Conservation (phyloP, 2,797 vertebrate species). For the Xiphophorus birchmanni region DNA sequence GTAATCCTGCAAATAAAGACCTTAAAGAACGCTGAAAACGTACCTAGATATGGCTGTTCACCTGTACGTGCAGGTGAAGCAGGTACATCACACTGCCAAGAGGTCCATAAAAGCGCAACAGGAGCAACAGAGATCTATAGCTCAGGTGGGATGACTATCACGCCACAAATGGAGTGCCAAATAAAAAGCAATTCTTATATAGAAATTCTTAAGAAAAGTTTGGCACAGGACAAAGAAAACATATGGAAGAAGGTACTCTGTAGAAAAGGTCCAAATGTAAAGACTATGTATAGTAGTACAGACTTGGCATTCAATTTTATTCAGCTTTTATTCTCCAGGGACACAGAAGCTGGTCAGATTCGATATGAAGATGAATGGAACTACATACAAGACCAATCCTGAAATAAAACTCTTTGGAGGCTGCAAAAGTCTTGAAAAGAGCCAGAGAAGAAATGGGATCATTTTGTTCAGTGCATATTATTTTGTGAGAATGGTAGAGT, state of each 20-base stretch:
- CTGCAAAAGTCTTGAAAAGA: not conserved
- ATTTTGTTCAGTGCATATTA: not conserved
- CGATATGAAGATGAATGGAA: not conserved
- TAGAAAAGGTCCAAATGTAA: no score
- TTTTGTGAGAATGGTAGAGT: not conserved
- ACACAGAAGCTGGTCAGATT: constrained; percentile 1
- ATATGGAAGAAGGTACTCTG: no score
- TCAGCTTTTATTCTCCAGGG: not conserved
- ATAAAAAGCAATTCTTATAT: no score
- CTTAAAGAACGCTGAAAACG: not conserved
- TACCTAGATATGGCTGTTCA: not conserved
- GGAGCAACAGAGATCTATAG: not conserved
- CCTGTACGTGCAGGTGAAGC: not conserved
- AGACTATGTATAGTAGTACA: no score
- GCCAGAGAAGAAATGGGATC: not conserved
- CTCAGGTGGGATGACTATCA: not conserved
- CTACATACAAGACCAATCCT: not conserved
- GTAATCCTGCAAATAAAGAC: not conserved
- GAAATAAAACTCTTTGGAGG: not conserved
- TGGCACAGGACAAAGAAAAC: no score
- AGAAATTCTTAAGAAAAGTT: no score
- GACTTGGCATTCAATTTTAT: no score
- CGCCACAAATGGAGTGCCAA: not conserved
- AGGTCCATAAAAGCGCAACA: not conserved
- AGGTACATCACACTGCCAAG: not conserved